Percentiles rank a stretch among this genome's conserved stretches.
These are phyloP conservation scores for Phenganax stokvisi DNA, from an alignment of 92 coral and sea anemone species.

Conservation along the genomic window DNA sequence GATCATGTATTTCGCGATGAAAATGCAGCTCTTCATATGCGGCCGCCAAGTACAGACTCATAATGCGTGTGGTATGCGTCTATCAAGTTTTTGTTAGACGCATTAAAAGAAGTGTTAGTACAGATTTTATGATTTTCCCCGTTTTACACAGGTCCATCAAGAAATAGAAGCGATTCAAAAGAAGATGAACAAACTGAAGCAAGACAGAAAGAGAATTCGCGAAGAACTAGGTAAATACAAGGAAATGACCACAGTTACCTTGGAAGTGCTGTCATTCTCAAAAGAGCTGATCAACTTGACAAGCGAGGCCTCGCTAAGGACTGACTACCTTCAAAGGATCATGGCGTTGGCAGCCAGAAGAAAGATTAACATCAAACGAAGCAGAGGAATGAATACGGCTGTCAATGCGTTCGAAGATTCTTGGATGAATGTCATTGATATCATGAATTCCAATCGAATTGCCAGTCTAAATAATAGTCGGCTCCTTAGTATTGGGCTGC, in stretches of 20 bases:
- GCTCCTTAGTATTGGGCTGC: neutral
- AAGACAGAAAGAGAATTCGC: conserved; percentile 35
- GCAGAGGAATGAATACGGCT: conserved; percentile 42
- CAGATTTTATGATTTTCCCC: neutral
- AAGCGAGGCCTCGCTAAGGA: conserved; percentile 32
- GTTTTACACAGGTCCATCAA: conserved; percentile 8
- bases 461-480: neutral
- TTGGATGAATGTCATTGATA: conserved; percentile 54
- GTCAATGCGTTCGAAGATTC: conserved; percentile 48
- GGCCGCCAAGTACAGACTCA: too few relatives aligned
- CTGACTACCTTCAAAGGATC: conserved; percentile 47
- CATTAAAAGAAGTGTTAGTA: too few relatives aligned
- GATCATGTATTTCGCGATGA: too few relatives aligned
- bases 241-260: conserved; percentile 25
- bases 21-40: too few relatives aligned
- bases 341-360: conserved; percentile 44
- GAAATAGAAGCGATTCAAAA: neutral
- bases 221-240: conserved; percentile 43
- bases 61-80: too few relatives aligned
- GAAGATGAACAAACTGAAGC: conserved; percentile 18
- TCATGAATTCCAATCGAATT: conserved; percentile 40
- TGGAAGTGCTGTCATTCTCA: conserved; percentile 46
- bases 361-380: conserved; percentile 41
- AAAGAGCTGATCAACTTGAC: conserved; percentile 36
- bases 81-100: too few relatives aligned